Percentiles rank a stretch among this genome's conserved stretches.
Conservation (phyloP, 2,797 vertebrate species). For the Staurois parvus region DNA sequence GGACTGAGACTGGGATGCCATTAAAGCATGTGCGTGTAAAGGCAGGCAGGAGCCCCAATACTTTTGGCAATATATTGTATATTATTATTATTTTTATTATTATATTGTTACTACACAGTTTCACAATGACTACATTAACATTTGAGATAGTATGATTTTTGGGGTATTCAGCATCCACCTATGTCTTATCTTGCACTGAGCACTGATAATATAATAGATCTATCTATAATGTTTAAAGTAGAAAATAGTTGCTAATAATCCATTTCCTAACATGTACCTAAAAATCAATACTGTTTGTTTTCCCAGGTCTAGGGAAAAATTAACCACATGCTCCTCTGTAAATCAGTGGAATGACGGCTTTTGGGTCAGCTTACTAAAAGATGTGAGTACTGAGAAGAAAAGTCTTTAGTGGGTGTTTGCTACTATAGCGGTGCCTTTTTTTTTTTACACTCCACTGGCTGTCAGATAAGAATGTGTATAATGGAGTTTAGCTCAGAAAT, state of each 20-base stretch:
- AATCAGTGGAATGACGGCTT: not conserved
- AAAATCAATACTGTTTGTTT: conserved; percentile 6
- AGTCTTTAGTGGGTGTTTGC: conserved; percentile 23
- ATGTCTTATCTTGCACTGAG: not conserved
- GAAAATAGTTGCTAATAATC: not conserved
- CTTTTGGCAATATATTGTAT: too few species aligned
- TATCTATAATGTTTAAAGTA: not conserved
- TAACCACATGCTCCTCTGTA: not conserved
- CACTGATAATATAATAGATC: not conserved
- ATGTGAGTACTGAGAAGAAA: conserved; percentile 15
- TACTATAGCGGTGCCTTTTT: conserved; percentile 11
- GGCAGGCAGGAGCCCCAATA: too few species aligned
- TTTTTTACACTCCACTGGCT: conserved; percentile 28
- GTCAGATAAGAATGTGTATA: conserved; percentile 51
- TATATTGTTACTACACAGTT: too few species aligned
- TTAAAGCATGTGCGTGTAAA: too few species aligned
- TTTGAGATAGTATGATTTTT: not conserved
- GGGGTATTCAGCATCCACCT: not conserved
- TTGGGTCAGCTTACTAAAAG: conserved; percentile 7
- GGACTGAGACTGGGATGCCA: too few species aligned
- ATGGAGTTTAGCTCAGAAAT: conserved; percentile 48
- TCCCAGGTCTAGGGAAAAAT: conserved; percentile 7
- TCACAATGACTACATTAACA: too few species aligned
- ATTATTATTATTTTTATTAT: too few species aligned
- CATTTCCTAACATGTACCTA: not conserved